phyloP scores from a whole-genome alignment of 2,113 vertebrate genomes.

The Ictalurus furcatus region DNA sequence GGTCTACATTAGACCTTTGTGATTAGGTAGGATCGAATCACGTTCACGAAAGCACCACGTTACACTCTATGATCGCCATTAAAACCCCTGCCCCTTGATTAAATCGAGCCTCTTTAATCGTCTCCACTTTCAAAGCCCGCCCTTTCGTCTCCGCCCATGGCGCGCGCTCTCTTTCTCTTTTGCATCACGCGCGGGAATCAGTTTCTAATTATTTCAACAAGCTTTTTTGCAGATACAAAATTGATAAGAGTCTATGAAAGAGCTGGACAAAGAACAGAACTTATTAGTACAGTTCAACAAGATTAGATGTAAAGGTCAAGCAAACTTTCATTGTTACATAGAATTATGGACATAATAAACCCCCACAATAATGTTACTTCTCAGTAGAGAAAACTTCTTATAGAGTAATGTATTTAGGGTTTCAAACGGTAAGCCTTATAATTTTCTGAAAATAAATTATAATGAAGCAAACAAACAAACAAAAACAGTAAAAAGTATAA shows the following conservation, averaged over 20 bases:
- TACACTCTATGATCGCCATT: slow-evolving; percentile 74
- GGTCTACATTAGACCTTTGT: slow-evolving; percentile 49
- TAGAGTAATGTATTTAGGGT: not conserved
- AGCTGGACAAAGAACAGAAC: not conserved
- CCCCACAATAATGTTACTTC: not conserved
- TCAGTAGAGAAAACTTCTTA: not conserved
- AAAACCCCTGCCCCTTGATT: slow-evolving; percentile 88
- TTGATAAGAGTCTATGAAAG: slow-evolving; percentile 65
- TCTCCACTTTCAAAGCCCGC: slow-evolving; percentile 91
- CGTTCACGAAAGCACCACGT: slow-evolving; percentile 79
- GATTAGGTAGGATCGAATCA: slow-evolving; percentile 73
- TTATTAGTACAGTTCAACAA: not conserved
- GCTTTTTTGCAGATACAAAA: slow-evolving; percentile 24
- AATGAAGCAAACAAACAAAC: not conserved
- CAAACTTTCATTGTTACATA: not conserved
- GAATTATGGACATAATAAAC: not conserved
- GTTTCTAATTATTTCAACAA: slow-evolving; percentile 69
- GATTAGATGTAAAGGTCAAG: not conserved
- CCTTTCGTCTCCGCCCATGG: slow-evolving; percentile 75
- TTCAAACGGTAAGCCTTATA: too few relatives aligned
- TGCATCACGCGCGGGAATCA: slow-evolving; percentile 60
- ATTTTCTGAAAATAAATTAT: not conserved
- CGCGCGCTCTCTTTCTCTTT: slow-evolving; percentile 61
- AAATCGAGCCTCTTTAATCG: slow-evolving; percentile 93
- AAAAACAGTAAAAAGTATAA: not conserved